These are phyloP conservation scores for Chromobotia macracanthus DNA, from an alignment of 2,797 vertebrate genomes.

Conservation along the genomic window DNA sequence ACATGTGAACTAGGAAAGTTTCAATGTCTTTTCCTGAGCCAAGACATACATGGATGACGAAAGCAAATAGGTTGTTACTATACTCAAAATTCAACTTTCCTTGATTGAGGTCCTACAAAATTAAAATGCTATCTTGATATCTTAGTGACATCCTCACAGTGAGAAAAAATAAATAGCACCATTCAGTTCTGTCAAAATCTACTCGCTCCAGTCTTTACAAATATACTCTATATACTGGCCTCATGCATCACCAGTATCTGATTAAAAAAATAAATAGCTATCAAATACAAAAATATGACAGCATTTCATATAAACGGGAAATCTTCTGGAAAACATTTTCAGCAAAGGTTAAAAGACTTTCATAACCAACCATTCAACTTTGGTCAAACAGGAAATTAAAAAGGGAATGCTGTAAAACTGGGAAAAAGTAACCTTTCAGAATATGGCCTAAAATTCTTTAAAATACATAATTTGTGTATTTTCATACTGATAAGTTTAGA, in stretches of 20 bases:
- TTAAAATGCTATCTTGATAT: conserved; percentile 17
- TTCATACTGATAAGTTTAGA: neutral
- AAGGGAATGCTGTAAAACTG: conserved; percentile 26
- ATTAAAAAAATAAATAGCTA: conserved; percentile 83
- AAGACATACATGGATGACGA: neutral
- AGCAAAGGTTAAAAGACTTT: conserved; percentile 46
- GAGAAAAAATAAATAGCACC: conserved; percentile 51
- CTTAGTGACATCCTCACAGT: conserved; percentile 28
- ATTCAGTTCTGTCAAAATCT: conserved; percentile 44
- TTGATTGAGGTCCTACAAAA: conserved; percentile 17
- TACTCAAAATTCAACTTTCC: neutral
- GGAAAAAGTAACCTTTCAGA: neutral
- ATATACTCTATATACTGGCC: conserved; percentile 41
- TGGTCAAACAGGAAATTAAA: conserved; percentile 40
- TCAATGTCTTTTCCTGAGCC: conserved; percentile 20
- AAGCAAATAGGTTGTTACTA: neutral
- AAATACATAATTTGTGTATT: conserved; percentile 14
- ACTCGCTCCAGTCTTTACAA: conserved; percentile 29
- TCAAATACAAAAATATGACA: conserved; percentile 81
- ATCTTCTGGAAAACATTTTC: conserved; percentile 58
- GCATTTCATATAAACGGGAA: conserved; percentile 76
- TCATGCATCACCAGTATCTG: conserved; percentile 61
- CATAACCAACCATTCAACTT: conserved; percentile 11
- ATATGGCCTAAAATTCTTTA: neutral
- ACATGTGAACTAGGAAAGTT: neutral